Percentiles rank a stretch among this genome's conserved stretches.
These are phyloP conservation scores for Isurus oxyrinchus DNA, from an alignment of 2,113 vertebrate genomes.

Conservation along the genomic window DNA sequence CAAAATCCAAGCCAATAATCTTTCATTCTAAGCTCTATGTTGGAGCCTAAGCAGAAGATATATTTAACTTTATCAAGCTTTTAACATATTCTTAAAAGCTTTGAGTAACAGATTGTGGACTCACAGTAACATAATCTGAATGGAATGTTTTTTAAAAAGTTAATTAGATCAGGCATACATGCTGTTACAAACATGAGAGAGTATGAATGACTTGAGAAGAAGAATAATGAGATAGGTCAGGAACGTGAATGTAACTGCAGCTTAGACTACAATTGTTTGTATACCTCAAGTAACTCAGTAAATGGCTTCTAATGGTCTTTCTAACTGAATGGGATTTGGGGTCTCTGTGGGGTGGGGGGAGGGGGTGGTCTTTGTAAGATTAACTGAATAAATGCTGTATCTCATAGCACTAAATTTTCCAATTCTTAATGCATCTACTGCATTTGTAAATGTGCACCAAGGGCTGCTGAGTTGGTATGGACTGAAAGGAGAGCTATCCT, in stretches of 20 bases:
- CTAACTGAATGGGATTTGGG: neutral
- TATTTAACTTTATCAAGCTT: neutral
- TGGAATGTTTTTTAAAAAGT: neutral
- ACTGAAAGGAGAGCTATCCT: neutral
- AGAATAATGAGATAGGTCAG: neutral
- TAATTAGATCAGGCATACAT: neutral
- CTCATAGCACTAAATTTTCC: neutral
- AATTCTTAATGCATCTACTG: neutral
- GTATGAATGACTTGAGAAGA: neutral
- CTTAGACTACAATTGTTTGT: neutral
- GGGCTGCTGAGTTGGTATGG: neutral
- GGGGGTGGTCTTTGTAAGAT: neutral
- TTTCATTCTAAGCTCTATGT: neutral
- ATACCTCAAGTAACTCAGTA: neutral
- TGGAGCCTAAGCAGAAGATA: neutral
- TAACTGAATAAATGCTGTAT: neutral
- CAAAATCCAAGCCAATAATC: neutral
- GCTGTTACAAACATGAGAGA: neutral
- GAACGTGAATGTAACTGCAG: neutral
- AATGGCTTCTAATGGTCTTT: neutral
- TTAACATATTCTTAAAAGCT: neutral
- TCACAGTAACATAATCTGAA: neutral
- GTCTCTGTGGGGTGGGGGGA: too few species aligned
- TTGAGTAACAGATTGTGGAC: neutral
- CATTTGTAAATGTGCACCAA: neutral